Evolutionary conservation across 2,888 invertebrate species (phyloP).

Genomic region (Eupelmus urozonus): DNA sequence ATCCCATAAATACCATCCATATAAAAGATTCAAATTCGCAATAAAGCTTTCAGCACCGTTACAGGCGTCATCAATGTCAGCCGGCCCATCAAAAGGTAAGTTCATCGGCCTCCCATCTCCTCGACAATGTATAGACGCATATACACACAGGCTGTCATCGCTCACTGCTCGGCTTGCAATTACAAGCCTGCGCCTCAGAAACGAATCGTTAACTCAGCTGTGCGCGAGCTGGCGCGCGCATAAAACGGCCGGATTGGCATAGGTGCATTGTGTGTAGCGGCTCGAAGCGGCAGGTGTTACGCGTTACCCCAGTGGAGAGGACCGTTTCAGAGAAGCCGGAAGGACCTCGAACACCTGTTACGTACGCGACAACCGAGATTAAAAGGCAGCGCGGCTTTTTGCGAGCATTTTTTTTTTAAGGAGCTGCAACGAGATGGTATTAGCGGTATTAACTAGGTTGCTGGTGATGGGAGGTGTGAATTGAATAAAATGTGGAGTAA

Average conservation of each 20-base stretch:
- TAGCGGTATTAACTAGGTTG: not conserved
- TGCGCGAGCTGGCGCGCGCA: not conserved
- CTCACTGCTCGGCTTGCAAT: not conserved
- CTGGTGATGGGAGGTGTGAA: not conserved
- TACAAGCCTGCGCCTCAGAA: not conserved
- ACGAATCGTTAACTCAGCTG: too few relatives aligned
- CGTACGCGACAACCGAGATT: not conserved
- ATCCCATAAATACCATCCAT: too few relatives aligned
- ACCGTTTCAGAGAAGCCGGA: not conserved
- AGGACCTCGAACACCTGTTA: slow-evolving; percentile 47
- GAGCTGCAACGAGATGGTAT: not conserved
- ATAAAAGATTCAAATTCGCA: too few relatives aligned
- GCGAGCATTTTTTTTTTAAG: not conserved
- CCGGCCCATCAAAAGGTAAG: slow-evolving; percentile 15
- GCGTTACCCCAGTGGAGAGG: slow-evolving; percentile 44
- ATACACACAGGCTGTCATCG: too few relatives aligned
- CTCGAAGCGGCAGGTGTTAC: slow-evolving; percentile 45
- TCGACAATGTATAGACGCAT: not conserved
- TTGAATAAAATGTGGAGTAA: slow-evolving; percentile 8
- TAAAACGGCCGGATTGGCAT: slow-evolving; percentile 31
- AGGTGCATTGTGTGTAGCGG: not conserved
- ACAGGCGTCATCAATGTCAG: slow-evolving; percentile 32
- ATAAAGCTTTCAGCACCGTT: slow-evolving; percentile 20
- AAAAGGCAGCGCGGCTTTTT: not conserved
- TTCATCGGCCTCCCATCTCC: slow-evolving; percentile 23